Evolutionary conservation across 2,888 invertebrate genomes (phyloP).

Genomic region (Noctua pronuba): DNA sequence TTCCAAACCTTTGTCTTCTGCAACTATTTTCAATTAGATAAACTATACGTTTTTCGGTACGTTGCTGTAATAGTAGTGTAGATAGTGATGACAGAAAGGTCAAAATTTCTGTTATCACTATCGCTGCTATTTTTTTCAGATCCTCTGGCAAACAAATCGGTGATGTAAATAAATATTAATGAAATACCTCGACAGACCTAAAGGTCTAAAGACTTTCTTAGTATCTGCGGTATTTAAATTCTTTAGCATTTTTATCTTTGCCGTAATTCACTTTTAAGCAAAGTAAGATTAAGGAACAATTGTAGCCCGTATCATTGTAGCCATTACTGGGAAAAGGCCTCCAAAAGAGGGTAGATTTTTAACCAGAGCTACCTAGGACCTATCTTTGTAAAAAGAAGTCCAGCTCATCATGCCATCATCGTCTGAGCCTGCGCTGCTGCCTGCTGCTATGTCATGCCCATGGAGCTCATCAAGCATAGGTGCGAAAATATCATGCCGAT

Average conservation of each 20-base stretch:
- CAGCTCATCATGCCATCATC: background rate
- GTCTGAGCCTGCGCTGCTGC: too few relatives aligned
- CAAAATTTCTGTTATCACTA: too few relatives aligned
- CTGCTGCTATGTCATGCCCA: background rate
- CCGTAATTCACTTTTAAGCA: background rate
- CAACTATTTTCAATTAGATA: too few relatives aligned
- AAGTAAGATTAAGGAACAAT: too few relatives aligned
- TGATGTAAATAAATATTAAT: background rate
- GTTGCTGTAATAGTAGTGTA: too few relatives aligned
- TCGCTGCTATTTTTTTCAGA: background rate
- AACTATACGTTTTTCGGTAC: too few relatives aligned
- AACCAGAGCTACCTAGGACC: background rate
- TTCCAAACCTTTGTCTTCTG: background rate
- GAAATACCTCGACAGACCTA: background rate
- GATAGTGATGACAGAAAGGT: too few relatives aligned
- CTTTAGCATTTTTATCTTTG: background rate
- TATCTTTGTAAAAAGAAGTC: background rate
- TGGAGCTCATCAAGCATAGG: background rate
- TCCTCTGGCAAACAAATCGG: background rate
- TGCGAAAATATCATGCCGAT: accelerated
- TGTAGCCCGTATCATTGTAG: too few relatives aligned
- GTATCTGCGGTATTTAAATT: background rate
- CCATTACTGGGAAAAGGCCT: too few relatives aligned
- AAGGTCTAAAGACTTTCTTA: background rate
- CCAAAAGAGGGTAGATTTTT: too few relatives aligned